These are phyloP conservation scores for Cabera pusaria DNA, from an alignment of 2,888 invertebrate genomes.

Conservation along the genomic window DNA sequence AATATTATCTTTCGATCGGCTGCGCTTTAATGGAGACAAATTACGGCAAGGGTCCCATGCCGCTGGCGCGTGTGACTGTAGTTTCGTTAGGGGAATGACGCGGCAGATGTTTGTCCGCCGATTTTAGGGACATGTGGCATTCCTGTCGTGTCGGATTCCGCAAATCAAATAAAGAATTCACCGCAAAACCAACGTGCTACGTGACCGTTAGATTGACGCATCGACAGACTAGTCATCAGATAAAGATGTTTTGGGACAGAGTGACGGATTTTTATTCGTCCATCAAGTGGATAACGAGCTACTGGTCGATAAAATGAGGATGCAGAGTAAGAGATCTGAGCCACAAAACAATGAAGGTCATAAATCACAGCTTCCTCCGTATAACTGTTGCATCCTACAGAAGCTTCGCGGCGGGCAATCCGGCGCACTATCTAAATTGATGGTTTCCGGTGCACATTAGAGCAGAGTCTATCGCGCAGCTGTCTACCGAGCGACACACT, in stretches of 20 bases:
- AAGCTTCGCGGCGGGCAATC: slow-evolving; percentile 73
- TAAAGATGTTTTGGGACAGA: slow-evolving; percentile 22
- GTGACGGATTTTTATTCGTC: slow-evolving; percentile 27
- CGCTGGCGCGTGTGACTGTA: slow-evolving; percentile 16
- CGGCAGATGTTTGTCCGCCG: slow-evolving; percentile 54
- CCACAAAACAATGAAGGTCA: slow-evolving; percentile 78
- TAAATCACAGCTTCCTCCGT: slow-evolving; percentile 79
- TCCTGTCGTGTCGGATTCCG: slow-evolving; percentile 35
- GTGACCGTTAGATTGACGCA: slow-evolving; percentile 12
- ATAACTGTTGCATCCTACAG: slow-evolving; percentile 77
- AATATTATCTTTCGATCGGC: slow-evolving; percentile 35
- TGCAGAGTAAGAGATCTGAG: slow-evolving; percentile 55
- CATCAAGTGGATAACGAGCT: slow-evolving; percentile 42
- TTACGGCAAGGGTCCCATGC: slow-evolving; percentile 42
- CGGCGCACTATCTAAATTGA: slow-evolving; percentile 79
- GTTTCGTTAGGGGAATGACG: slow-evolving; percentile 44
- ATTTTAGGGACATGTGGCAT: slow-evolving; percentile 41
- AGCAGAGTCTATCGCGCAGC: slow-evolving; percentile 71
- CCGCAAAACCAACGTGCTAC: slow-evolving; percentile 20
- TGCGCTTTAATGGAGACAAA: slow-evolving; percentile 49
- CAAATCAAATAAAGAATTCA: slow-evolving; percentile 28
- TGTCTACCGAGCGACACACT: slow-evolving; percentile 78
- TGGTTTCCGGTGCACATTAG: slow-evolving; percentile 79
- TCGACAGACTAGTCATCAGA: slow-evolving; percentile 15
- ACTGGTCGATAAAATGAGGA: slow-evolving; percentile 57